Base-by-base conservation (phyloP, 2,797 vertebrate species). In the Sebastes ruberrimus region DNA sequence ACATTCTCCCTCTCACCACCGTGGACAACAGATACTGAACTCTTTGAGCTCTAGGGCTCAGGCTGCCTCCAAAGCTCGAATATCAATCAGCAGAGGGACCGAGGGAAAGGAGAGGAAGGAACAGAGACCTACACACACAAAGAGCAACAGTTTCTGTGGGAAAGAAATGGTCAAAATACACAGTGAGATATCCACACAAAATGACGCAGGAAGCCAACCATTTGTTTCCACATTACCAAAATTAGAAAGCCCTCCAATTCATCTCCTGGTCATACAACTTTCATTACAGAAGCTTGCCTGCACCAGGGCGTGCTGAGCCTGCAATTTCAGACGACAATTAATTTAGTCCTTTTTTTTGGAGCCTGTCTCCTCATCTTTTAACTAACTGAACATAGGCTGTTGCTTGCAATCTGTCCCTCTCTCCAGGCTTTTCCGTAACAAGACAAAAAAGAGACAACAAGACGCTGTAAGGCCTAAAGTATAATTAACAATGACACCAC, bases 401-500 rank as follows among this genome's bases (percentile, higher is more conserved):
- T 82, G 62, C 74, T 69, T 72, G 49, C 91, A 87, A 87, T 88
- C 85, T 92, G 79, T 88, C 76, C 81, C 35, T 84, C 87, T 87
- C 83, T 76, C 61, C 71, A 59, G 62, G 81, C 76, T 83, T 83
- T 75, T 84, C 76, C 55, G 63, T 83, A 88, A 85, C 74, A 68
- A 71, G 73, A 25, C 64, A 73, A 78, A 86, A 78, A 82, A 76
- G n/a, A 5, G 53, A 81, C 33, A 63, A 81, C 55, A 87, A 84
- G 82, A 77, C 28, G 78, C 74, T 81, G 53, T 63, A 78, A 77
- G 18, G 74, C 71, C 84, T 73, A 83, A 81, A 72, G 71, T 77
- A 83, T 91, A 94, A 94, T 93, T 93, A 93, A 83, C 71, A 76
- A 52, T 93, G 91, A 91, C 89, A 89, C 66, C 9, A 8, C 76